Conservation (phyloP, 2,888 invertebrate genomes). For the Eristalis arbustorum region DNA sequence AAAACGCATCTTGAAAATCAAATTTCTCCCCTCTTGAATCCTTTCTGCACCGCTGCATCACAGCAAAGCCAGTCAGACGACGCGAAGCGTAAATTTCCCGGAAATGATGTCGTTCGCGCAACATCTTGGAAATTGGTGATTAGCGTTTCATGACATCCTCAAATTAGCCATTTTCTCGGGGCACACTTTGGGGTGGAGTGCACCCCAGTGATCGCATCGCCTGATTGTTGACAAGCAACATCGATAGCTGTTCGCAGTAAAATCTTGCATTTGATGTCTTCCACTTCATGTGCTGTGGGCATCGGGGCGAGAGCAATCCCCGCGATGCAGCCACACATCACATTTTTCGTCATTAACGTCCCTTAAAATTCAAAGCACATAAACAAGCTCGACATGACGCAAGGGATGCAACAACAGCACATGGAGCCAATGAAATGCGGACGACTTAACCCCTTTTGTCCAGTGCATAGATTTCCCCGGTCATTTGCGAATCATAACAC, state of each 20-base stretch:
- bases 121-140: too few species aligned
- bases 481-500: not conserved
- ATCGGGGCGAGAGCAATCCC: not conserved
- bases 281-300: not conserved
- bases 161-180: not conserved
- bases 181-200: not conserved
- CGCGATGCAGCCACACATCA: not conserved
- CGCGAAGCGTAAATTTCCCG: too few species aligned
- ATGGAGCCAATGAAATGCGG: not conserved
- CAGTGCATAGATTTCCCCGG: not conserved
- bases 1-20: too few species aligned
- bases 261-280: not conserved
- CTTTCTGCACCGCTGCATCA: too few species aligned
- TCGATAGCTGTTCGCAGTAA: not conserved
- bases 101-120: too few species aligned
- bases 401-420: not conserved
- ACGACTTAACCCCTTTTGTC: not conserved
- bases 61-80: too few species aligned
- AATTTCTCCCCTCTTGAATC: too few species aligned
- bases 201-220: not conserved
- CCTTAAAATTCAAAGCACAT: not conserved
- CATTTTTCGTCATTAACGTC: not conserved
- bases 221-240: too few species aligned
- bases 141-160: not conserved
- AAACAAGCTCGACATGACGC: not conserved